Conservation (phyloP, 2,113 vertebrate species). For the Corythoichthys haematopterus region DNA sequence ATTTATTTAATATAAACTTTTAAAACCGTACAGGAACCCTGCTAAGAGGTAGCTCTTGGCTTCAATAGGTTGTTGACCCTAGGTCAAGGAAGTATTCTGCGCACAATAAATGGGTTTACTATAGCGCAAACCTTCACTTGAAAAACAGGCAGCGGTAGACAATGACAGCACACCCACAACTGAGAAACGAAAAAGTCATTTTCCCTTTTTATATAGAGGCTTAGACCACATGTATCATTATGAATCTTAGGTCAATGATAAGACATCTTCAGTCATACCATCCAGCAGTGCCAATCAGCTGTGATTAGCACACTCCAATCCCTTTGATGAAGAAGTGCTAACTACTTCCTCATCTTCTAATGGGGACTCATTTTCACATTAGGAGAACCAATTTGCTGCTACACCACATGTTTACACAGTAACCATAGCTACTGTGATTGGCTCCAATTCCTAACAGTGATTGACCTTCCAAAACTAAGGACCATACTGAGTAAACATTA, state of each 20-base stretch:
- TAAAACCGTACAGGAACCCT: too few relatives aligned
- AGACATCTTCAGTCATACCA: not conserved
- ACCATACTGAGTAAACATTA: not conserved
- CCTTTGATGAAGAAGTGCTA: slow-evolving; percentile 11
- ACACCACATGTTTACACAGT: not conserved
- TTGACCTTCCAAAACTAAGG: not conserved
- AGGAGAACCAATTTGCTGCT: slow-evolving; percentile 15
- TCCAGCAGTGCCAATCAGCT: slow-evolving; percentile 6
- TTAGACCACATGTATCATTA: not conserved
- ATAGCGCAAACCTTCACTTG: not conserved
- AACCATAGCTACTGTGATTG: not conserved
- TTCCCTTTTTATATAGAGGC: not conserved
- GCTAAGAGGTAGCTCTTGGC: too few relatives aligned
- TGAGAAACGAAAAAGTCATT: not conserved
- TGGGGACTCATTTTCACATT: slow-evolving; percentile 21
- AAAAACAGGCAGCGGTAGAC: not conserved
- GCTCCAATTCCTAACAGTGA: not conserved
- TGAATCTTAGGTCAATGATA: not conserved
- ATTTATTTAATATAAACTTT: too few relatives aligned
- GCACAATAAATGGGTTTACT: too few relatives aligned
- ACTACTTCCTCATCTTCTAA: slow-evolving; percentile 29
- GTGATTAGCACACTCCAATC: slow-evolving; percentile 6
- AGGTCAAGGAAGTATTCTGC: too few relatives aligned
- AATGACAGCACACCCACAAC: not conserved
- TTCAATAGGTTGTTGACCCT: too few relatives aligned